Conservation (phyloP, 2,888 invertebrate species). For the Acrobeloides nanus region DNA sequence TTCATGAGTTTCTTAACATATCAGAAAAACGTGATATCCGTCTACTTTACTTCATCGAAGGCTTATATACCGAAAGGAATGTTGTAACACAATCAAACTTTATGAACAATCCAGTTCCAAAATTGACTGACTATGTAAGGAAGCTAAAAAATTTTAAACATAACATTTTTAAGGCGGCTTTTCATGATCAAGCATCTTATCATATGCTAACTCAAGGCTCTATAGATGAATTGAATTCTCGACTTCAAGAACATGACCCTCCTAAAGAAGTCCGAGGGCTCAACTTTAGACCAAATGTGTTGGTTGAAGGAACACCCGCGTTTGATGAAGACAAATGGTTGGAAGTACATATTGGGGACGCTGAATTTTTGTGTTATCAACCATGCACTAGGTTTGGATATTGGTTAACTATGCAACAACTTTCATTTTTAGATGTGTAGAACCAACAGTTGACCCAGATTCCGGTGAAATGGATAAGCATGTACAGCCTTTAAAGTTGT, state of each 20-base stretch:
- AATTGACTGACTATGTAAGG: too few species aligned
- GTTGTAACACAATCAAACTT: slow-evolving; percentile 18
- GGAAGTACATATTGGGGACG: slow-evolving; percentile 39
- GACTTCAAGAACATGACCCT: neutral
- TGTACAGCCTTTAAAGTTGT: slow-evolving; percentile 25
- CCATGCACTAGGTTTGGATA: slow-evolving; percentile 48
- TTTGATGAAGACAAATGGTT: slow-evolving; percentile 48
- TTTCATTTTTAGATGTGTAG: slow-evolving; percentile 21
- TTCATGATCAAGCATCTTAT: slow-evolving; percentile 36
- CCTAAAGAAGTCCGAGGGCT: slow-evolving; percentile 12
- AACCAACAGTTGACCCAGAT: slow-evolving; percentile 27
- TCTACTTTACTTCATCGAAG: slow-evolving; percentile 33
- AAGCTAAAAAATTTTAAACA: slow-evolving; percentile 23
- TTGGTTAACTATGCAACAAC: too few species aligned
- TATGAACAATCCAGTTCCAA: slow-evolving; percentile 22
- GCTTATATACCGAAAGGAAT: slow-evolving; percentile 39
- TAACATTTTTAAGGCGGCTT: slow-evolving; percentile 35
- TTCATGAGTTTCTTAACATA: slow-evolving; percentile 30
- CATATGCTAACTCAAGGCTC: slow-evolving; percentile 35
- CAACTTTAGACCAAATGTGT: slow-evolving; percentile 44
- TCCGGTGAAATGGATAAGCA: slow-evolving; percentile 11
- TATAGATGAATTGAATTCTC: slow-evolving; percentile 27
- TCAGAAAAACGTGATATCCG: slow-evolving; percentile 22
- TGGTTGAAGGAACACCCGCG: slow-evolving; percentile 29
- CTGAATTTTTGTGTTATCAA: slow-evolving; percentile 41